Percentiles rank a stretch among this genome's conserved stretches.
phyloP scores from a whole-genome alignment of 2,888 invertebrate species.

The Amblyjoppa proteus region DNA sequence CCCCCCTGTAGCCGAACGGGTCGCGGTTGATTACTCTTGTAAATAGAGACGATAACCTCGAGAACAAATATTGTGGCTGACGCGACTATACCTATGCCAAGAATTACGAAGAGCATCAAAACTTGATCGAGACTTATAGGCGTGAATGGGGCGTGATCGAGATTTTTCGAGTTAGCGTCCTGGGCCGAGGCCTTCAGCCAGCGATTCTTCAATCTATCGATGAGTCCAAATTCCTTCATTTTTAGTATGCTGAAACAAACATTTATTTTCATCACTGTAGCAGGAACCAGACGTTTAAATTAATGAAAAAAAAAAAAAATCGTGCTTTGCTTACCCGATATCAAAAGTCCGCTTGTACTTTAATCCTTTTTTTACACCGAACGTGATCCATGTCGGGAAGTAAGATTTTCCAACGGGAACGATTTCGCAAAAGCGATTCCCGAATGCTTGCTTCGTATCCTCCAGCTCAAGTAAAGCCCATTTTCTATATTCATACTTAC shows the following conservation, averaged over 20 bases:
- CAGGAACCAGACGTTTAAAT: too few species aligned
- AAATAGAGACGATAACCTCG: background rate
- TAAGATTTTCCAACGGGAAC: conserved; percentile 51
- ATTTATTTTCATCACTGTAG: background rate
- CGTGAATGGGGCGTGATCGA: background rate
- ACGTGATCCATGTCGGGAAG: conserved; percentile 55
- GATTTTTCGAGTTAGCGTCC: background rate
- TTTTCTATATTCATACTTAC: conserved; percentile 1
- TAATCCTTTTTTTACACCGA: conserved; percentile 70
- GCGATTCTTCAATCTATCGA: background rate
- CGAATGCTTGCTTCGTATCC: conserved; percentile 58
- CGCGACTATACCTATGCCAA: background rate
- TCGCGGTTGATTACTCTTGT: background rate
- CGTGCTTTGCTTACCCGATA: conserved; percentile 68
- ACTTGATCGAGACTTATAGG: background rate
- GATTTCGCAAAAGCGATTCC: conserved; percentile 62
- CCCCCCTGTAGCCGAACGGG: background rate
- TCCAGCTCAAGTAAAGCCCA: conserved; percentile 55
- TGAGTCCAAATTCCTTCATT: background rate
- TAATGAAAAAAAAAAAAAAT: background rate
- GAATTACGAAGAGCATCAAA: background rate
- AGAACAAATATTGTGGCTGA: background rate
- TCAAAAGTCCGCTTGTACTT: conserved; percentile 71
- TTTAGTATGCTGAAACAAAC: background rate
- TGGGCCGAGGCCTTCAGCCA: background rate